A percentile compares a stretch with the other conserved stretches of the same genome.
These are phyloP conservation scores for Hermodice carunculata DNA, from an alignment of 2,888 invertebrate species.

Conservation along the genomic window DNA sequence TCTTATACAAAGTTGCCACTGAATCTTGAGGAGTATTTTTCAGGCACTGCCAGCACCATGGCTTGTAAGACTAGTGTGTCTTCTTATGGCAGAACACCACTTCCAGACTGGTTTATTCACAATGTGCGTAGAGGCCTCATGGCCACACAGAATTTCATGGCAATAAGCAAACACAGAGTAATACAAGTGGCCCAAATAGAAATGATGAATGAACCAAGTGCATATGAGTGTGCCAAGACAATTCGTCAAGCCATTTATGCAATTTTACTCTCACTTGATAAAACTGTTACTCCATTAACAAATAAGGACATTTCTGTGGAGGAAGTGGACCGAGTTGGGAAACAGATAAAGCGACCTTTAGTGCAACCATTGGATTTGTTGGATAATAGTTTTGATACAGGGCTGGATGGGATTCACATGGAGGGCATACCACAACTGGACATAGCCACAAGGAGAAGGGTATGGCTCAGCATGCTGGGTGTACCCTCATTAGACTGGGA, in stretches of 20 bases:
- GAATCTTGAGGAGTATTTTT: constrained; percentile 5
- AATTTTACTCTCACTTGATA: constrained; percentile 49
- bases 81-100: constrained; percentile 13
- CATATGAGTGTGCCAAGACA: constrained; percentile 50
- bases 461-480: too few species aligned
- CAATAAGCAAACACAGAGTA: constrained; percentile 52
- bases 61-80: not conserved
- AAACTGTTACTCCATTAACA: not conserved
- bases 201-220: constrained; percentile 44
- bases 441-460: too few species aligned
- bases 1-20: constrained; percentile 48
- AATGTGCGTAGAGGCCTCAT: constrained; percentile 76
- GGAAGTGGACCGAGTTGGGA: constrained; percentile 53
- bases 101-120: constrained; percentile 78
- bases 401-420: too few species aligned
- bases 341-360: constrained; percentile 35
- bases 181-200: constrained; percentile 63
- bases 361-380: constrained; percentile 1
- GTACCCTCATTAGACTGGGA: constrained; percentile 28
- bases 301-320: constrained; percentile 19
- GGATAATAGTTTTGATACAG: too few species aligned
- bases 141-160: constrained; percentile 77
- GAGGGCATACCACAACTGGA: constrained; percentile 4
- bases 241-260: constrained; percentile 61
- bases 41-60: not conserved